Conservation (phyloP, 2,113 vertebrate genomes). For the Heliornis fulica region DNA sequence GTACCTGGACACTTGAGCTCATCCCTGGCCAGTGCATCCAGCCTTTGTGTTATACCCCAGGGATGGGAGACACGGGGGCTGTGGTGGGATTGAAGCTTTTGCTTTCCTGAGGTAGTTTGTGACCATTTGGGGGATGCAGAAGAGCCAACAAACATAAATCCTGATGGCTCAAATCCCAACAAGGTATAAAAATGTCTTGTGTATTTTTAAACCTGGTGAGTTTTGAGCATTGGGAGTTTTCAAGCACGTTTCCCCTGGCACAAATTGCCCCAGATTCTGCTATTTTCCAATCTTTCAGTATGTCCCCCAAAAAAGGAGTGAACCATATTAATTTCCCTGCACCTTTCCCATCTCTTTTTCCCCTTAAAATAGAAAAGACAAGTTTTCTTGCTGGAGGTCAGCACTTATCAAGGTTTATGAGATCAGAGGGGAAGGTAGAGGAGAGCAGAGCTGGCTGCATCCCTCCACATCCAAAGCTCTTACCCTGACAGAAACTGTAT, state of each 20-base stretch:
- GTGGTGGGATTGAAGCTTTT: background rate
- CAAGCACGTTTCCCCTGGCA: background rate
- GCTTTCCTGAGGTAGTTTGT: background rate
- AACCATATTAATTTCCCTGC: background rate
- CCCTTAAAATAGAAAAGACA: background rate
- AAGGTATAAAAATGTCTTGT: background rate
- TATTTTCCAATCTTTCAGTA: background rate
- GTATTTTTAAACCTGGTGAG: background rate
- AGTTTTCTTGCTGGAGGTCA: conserved; percentile 17
- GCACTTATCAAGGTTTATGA: background rate
- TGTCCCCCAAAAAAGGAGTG: background rate
- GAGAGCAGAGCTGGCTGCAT: background rate
- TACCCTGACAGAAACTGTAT: background rate
- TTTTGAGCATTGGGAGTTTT: background rate
- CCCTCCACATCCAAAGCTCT: background rate
- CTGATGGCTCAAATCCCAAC: background rate
- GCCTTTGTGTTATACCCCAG: background rate
- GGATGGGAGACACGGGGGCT: background rate
- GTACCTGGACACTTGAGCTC: background rate
- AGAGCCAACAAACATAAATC: background rate
- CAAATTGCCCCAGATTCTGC: background rate
- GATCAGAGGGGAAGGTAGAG: background rate
- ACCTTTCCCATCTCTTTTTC: background rate
- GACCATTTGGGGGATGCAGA: background rate
- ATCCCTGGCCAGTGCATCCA: background rate